Percentiles rank a stretch among this genome's conserved stretches.
Evolutionary conservation across 2,797 vertebrate genomes (phyloP).

Genomic region (Pangasius macronema): DNA sequence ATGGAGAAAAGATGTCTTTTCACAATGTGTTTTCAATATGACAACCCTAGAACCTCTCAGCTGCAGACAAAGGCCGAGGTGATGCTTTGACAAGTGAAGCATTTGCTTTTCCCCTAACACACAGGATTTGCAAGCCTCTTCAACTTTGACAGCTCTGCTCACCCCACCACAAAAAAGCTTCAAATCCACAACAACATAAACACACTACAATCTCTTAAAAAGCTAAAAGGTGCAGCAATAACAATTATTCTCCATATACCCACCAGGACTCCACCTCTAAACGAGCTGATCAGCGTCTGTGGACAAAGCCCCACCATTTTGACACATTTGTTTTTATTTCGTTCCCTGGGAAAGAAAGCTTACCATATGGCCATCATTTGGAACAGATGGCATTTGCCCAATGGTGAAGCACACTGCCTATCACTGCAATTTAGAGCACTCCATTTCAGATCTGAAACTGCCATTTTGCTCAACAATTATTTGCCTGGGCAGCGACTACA

Average conservation of each 20-base stretch:
- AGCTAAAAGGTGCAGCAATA: conserved; percentile 50
- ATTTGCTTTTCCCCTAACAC: conserved; percentile 66
- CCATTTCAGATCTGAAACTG: conserved; percentile 74
- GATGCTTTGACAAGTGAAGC: conserved; percentile 67
- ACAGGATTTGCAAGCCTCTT: conserved; percentile 68
- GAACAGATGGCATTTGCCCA: conserved; percentile 86
- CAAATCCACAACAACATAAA: conserved; percentile 43
- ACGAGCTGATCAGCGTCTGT: conserved; percentile 80
- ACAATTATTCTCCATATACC: conserved; percentile 71
- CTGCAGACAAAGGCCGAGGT: conserved; percentile 68
- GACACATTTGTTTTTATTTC: conserved; percentile 89
- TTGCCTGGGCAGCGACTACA: conserved; percentile 67
- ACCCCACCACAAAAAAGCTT: conserved; percentile 38
- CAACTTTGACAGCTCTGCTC: conserved; percentile 66
- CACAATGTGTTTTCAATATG: conserved; percentile 78
- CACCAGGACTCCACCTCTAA: conserved; percentile 76
- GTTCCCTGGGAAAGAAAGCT: conserved; percentile 81
- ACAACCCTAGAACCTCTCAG: conserved; percentile 78
- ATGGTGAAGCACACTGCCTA: conserved; percentile 78
- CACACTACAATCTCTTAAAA: conserved; percentile 63
- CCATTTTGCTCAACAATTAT: conserved; percentile 71
- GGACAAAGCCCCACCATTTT: conserved; percentile 81
- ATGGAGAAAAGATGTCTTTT: conserved; percentile 9
- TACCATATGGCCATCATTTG: conserved; percentile 82
- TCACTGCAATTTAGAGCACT: conserved; percentile 78